Evolutionary conservation across 2,888 invertebrate species (phyloP).

Genomic region (Oscheius onirici): DNA sequence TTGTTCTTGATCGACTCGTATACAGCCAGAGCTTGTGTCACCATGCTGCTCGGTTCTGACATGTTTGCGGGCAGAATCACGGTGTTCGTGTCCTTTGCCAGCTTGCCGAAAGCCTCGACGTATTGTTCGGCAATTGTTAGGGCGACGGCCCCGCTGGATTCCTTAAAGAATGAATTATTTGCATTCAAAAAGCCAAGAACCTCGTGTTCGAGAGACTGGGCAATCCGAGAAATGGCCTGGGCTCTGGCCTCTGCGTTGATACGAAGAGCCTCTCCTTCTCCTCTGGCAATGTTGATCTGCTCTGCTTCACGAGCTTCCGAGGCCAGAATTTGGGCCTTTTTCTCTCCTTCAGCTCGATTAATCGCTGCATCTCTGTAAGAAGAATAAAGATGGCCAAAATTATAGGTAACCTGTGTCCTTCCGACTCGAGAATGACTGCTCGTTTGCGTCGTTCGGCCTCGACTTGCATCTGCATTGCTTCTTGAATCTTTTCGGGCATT

Average conservation of each 20-base stretch:
- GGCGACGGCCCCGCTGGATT: constrained; percentile 81
- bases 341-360: constrained; percentile 91
- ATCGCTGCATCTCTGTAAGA: constrained; percentile 82
- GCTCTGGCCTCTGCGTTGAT: constrained; percentile 90
- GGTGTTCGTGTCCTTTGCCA: constrained; percentile 93
- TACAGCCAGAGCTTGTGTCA: constrained; percentile 65
- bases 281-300: constrained; percentile 69
- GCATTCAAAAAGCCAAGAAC: neutral
- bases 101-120: constrained; percentile 88
- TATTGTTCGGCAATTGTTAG: constrained; percentile 94
- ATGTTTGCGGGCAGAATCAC: constrained; percentile 82
- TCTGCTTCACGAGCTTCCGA: constrained; percentile 90
- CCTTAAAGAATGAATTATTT: constrained; percentile 35
- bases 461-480: constrained; percentile 99
- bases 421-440: constrained; percentile 95
- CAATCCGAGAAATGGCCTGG: constrained; percentile 83
- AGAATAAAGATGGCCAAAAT: too few species aligned
- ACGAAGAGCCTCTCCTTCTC: constrained; percentile 87
- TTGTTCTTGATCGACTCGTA: constrained; percentile 49
- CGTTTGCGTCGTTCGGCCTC: constrained; percentile 96
- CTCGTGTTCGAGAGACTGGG: constrained; percentile 75
- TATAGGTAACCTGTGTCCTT: constrained; percentile 77
- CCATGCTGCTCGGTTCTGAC: constrained; percentile 58
- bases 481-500: constrained; percentile 88
- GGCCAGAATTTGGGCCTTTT: constrained; percentile 77